A percentile compares a stretch with the other conserved stretches of the same genome.
phyloP scores from a whole-genome alignment of 2,888 invertebrate species.

The Drepanosiphum platanoidis region DNA sequence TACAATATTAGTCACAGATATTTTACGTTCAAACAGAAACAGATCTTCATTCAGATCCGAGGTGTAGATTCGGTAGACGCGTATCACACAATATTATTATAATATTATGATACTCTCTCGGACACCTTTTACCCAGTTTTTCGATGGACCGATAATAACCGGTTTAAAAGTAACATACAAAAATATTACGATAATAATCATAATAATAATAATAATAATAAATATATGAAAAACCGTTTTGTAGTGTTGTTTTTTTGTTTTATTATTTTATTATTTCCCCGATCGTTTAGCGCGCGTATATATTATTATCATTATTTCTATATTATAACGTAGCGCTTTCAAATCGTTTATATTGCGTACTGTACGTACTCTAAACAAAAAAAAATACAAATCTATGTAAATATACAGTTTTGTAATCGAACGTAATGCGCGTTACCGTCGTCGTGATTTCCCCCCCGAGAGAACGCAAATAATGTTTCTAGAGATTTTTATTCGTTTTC shows the following conservation, averaged over 20 bases:
- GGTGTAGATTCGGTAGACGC: constrained; percentile 14
- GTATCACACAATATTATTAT: background rate
- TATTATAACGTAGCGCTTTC: background rate
- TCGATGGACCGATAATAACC: constrained; percentile 35
- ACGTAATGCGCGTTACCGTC: too few species aligned
- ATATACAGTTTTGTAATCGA: constrained; percentile 13
- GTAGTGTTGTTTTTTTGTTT: constrained; percentile 14
- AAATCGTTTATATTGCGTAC: constrained; percentile 4
- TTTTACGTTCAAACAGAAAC: constrained; percentile 10
- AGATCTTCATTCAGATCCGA: constrained; percentile 24
- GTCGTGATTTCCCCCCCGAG: background rate
- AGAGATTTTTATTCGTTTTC: background rate
- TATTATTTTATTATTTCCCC: constrained; percentile 21
- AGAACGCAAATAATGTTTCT: background rate
- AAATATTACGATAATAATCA: background rate
- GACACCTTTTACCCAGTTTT: constrained; percentile 21
- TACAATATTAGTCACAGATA: too few species aligned
- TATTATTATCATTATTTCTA: background rate
- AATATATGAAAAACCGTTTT: constrained; percentile 15
- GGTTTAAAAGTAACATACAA: constrained; percentile 10
- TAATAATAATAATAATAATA: background rate
- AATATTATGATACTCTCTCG: constrained; percentile 1
- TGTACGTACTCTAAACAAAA: background rate
- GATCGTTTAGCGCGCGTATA: background rate
- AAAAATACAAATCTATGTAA: background rate